Conservation (phyloP, 2,113 vertebrate species). For the Lophotis ruficrista region DNA sequence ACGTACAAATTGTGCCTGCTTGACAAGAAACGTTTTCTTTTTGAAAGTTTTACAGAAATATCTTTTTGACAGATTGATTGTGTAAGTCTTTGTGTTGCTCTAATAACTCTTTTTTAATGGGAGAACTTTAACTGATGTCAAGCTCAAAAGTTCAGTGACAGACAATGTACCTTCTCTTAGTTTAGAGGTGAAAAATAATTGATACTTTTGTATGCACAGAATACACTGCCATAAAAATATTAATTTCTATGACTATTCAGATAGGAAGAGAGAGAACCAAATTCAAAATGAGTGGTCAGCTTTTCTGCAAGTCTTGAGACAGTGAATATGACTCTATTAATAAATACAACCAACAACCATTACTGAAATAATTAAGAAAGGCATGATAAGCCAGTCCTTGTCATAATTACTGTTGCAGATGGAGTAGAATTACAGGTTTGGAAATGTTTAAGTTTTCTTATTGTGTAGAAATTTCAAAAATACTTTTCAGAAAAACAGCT, state of each 20-base stretch:
- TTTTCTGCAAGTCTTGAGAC: background rate
- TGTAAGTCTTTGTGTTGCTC: background rate
- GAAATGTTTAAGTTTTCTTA: background rate
- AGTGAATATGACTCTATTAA: background rate
- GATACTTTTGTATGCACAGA: background rate
- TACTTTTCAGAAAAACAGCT: background rate
- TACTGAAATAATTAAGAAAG: background rate
- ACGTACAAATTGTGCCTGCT: background rate
- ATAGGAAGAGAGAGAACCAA: background rate
- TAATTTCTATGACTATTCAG: background rate
- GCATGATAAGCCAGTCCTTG: background rate
- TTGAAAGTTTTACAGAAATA: slow-evolving; percentile 1
- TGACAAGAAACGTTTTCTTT: background rate
- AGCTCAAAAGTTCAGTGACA: slow-evolving; percentile 21
- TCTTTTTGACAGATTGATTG: slow-evolving; percentile 49
- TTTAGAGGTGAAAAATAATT: slow-evolving; percentile 59
- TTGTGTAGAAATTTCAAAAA: background rate
- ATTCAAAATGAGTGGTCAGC: background rate
- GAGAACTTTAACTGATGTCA: slow-evolving; percentile 14
- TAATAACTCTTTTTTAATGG: slow-evolving; percentile 38
- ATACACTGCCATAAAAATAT: background rate
- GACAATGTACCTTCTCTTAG: background rate
- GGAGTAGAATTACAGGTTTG: background rate
- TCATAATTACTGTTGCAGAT: background rate
- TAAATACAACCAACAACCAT: background rate